phyloP scores from a whole-genome alignment of 2,888 invertebrate species.

The Parascotia fuliginaria region DNA sequence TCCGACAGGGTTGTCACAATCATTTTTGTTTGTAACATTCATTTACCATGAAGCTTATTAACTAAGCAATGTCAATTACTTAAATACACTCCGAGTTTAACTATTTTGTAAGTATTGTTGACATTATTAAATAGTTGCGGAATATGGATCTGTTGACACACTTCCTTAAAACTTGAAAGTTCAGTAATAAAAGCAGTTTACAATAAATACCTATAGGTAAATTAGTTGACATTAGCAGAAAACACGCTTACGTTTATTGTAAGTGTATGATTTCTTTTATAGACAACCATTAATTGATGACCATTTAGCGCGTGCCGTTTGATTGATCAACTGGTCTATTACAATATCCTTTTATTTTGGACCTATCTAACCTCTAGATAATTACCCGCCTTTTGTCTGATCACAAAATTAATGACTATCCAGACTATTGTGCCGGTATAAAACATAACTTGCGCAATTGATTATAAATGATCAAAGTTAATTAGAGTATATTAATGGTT shows the following conservation, averaged over 20 bases:
- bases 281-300: constrained; percentile 38
- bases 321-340: constrained; percentile 67
- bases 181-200: not conserved
- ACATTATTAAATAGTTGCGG: constrained; percentile 6
- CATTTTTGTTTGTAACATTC: not conserved
- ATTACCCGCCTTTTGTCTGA: constrained; percentile 56
- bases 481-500: constrained; percentile 24
- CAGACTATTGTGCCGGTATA: constrained; percentile 41
- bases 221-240: not conserved
- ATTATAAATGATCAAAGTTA: constrained; percentile 25
- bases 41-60: not conserved
- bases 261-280: constrained; percentile 4
- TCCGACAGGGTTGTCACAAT: constrained; percentile 44
- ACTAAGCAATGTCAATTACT: not conserved
- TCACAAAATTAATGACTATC: constrained; percentile 53
- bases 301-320: constrained; percentile 65
- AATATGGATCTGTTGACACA: not conserved
- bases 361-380: constrained; percentile 32
- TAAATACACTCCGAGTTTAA: constrained; percentile 2
- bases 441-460: constrained; percentile 34
- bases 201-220: not conserved
- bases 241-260: not conserved
- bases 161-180: constrained; percentile 7
- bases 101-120: constrained; percentile 9
- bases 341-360: constrained; percentile 50